Percentiles rank a stretch among this genome's conserved stretches.
Conservation (phyloP, 2,888 invertebrate genomes). For the Tipula lateralis region DNA sequence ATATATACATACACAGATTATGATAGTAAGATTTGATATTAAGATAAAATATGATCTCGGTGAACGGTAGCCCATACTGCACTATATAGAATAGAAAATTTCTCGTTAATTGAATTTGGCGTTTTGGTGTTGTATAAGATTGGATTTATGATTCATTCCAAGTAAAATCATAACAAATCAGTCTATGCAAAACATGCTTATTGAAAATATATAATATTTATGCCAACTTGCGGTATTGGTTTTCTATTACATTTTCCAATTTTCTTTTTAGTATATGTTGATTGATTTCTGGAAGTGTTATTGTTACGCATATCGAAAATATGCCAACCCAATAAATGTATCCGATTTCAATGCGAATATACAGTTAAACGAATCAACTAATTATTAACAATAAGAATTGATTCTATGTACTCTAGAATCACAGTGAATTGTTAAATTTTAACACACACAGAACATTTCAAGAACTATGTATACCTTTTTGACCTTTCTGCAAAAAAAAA, state of each 20-base stretch:
- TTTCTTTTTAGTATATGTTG: background rate
- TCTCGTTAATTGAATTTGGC: background rate
- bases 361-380: background rate
- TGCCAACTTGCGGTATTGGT: background rate
- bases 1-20: no score
- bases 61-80: background rate
- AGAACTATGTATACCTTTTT: background rate
- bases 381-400: background rate
- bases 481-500: background rate
- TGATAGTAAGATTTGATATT: background rate
- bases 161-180: no score
- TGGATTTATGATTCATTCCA: no score
- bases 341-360: background rate
- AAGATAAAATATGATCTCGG: no score
- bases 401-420: background rate
- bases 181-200: no score
- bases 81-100: background rate
- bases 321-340: background rate
- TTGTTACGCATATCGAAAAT: background rate
- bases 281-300: slow-evolving; percentile 24
- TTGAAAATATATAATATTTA: no score
- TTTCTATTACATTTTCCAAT: background rate
- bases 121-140: background rate
- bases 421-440: background rate
- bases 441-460: background rate